Conservation (phyloP, 2,797 vertebrate genomes). For the Pangasius sanitwongsei region DNA sequence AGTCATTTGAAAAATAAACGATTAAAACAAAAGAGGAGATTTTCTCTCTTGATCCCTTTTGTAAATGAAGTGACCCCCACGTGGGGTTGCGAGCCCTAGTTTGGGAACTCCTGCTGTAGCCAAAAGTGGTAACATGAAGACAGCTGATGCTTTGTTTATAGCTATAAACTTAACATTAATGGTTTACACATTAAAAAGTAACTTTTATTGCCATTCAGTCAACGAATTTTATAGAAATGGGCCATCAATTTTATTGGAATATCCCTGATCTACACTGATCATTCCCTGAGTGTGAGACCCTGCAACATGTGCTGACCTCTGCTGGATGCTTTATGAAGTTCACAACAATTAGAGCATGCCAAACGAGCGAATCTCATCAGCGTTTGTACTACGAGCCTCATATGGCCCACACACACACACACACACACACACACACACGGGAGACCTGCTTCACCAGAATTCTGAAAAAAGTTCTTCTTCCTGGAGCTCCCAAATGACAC, state of each 20-base stretch:
- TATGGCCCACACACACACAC: constrained; percentile 4
- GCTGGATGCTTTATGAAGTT: constrained; percentile 60
- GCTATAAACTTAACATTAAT: neutral
- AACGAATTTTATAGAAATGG: too few species aligned
- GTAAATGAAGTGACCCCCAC: neutral
- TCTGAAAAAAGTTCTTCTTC: neutral
- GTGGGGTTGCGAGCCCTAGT: neutral
- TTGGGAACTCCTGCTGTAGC: neutral
- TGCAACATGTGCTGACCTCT: constrained; percentile 69
- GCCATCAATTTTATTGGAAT: too few species aligned
- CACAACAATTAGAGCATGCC: constrained; percentile 18
- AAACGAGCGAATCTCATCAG: constrained; percentile 33
- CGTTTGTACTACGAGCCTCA: constrained; percentile 49
- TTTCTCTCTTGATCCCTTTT: neutral
- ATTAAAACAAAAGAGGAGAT: neutral
- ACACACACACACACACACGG: neutral
- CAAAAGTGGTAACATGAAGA: neutral
- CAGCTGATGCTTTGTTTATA: neutral
- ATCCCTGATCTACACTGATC: too few species aligned
- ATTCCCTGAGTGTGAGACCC: constrained; percentile 34
- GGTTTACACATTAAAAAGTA: neutral
- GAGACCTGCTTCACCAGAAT: constrained; percentile 17
- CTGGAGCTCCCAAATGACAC: constrained; percentile 40
- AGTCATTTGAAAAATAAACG: neutral
- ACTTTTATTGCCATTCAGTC: too few species aligned